These are phyloP conservation scores for Leuciscus waleckii DNA, from an alignment of 2,797 vertebrate species.

Conservation along the genomic window DNA sequence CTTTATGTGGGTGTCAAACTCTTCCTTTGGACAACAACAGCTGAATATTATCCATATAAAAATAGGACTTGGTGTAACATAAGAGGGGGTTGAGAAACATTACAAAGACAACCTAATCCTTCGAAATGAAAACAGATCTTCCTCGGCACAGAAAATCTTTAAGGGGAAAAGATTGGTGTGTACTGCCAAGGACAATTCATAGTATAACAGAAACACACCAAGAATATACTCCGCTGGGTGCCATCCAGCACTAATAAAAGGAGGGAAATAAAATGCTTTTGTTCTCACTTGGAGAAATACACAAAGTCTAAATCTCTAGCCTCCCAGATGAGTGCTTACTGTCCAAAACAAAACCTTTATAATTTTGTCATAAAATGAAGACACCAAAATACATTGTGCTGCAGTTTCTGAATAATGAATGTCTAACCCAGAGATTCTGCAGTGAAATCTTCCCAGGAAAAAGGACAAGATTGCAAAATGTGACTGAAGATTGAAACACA, in stretches of 20 bases:
- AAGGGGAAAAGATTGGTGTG: conserved; percentile 49
- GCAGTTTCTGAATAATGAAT: conserved; percentile 45
- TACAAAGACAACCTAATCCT: conserved; percentile 29
- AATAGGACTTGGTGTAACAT: neutral
- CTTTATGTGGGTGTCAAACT: conserved; percentile 7
- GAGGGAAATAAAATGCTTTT: conserved; percentile 53
- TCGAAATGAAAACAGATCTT: conserved; percentile 45
- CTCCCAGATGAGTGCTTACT: conserved; percentile 47
- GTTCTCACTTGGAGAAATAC: conserved; percentile 42
- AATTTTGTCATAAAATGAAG: conserved; percentile 48
- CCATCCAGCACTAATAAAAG: conserved; percentile 47
- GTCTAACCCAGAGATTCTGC: conserved; percentile 23
- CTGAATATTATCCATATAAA: conserved; percentile 23
- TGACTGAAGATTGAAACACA: conserved; percentile 30
- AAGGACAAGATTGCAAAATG: conserved; percentile 1
- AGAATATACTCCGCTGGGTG: conserved; percentile 42
- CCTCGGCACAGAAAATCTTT: conserved; percentile 42
- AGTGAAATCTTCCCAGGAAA: conserved; percentile 20
- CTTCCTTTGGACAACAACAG: neutral
- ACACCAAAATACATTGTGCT: conserved; percentile 28
- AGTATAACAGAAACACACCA: conserved; percentile 50
- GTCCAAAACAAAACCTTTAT: conserved; percentile 53
- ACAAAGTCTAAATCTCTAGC: conserved; percentile 32
- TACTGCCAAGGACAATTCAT: conserved; percentile 52
- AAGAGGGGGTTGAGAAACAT: conserved; percentile 15